Percentiles rank a stretch among this genome's conserved stretches.
These are phyloP conservation scores for Pristionchus mayeri DNA, from an alignment of 2,888 invertebrate genomes.

Conservation along the genomic window DNA sequence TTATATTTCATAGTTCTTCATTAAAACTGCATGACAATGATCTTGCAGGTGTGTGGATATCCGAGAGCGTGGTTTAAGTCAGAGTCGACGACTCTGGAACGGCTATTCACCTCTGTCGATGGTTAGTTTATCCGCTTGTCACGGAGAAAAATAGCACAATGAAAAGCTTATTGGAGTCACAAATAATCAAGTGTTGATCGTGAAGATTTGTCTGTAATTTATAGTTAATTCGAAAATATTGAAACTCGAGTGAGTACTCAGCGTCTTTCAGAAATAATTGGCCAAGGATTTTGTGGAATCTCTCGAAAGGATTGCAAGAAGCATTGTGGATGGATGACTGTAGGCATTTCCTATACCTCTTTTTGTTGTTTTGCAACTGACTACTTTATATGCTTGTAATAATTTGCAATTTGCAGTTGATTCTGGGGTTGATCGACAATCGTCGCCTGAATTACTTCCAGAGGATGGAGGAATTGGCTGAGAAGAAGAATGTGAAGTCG, in stretches of 20 bases:
- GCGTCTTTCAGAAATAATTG: background rate
- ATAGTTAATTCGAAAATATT: background rate
- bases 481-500: background rate
- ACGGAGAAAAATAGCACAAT: too few relatives aligned
- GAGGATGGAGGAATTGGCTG: conserved; percentile 14
- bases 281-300: background rate
- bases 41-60: conserved; percentile 54
- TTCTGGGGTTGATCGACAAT: background rate
- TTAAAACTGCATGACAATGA: background rate
- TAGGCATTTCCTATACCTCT: background rate
- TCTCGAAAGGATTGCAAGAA: background rate
- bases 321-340: conserved; percentile 4
- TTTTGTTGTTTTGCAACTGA: background rate
- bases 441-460: background rate
- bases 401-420: background rate
- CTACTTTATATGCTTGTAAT: background rate
- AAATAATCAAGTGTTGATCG: too few relatives aligned
- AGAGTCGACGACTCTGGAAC: conserved; percentile 40
- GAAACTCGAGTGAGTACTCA: background rate
- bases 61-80: conserved; percentile 55
- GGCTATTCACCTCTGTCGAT: conserved; percentile 51
- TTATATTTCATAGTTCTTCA: background rate
- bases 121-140: background rate
- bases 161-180: too few relatives aligned
- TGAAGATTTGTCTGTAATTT: too few relatives aligned